Conservation (phyloP, 2,888 invertebrate species). For the Andricus curvator region DNA sequence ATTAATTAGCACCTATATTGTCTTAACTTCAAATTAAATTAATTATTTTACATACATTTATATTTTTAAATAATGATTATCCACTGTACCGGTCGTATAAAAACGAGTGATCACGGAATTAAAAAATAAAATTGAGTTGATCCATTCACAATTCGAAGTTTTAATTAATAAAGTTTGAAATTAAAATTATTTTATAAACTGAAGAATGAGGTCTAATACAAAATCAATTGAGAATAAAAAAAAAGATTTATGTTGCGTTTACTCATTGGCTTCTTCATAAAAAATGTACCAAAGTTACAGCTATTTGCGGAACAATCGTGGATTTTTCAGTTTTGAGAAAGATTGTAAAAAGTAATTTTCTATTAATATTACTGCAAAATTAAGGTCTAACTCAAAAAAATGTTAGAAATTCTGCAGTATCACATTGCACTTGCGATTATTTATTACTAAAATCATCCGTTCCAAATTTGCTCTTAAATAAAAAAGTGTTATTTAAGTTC, state of each 20-base stretch:
- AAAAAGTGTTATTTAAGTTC: not conserved
- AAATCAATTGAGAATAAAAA: not conserved
- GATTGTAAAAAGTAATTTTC: slow-evolving; percentile 5
- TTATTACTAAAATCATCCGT: slow-evolving; percentile 49
- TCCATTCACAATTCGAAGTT: not conserved
- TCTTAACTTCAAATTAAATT: too few species aligned
- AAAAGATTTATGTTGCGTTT: not conserved
- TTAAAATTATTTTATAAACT: not conserved
- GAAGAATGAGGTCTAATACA: not conserved
- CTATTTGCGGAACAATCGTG: not conserved
- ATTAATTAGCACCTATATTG: too few species aligned
- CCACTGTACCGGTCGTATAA: not conserved
- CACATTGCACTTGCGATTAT: slow-evolving; percentile 48
- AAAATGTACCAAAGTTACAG: slow-evolving; percentile 1
- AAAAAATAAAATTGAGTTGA: not conserved
- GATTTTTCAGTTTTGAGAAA: not conserved
- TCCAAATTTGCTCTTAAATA: not conserved
- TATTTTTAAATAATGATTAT: too few species aligned
- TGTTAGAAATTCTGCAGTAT: slow-evolving; percentile 50
- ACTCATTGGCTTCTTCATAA: not conserved
- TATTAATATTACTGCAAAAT: slow-evolving; percentile 25
- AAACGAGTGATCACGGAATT: not conserved
- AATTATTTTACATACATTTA: too few species aligned
- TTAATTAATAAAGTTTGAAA: not conserved
- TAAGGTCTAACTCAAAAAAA: slow-evolving; percentile 6